Evolutionary conservation across 2,888 invertebrate genomes (phyloP).

Genomic region (Nomada fabriciana): DNA sequence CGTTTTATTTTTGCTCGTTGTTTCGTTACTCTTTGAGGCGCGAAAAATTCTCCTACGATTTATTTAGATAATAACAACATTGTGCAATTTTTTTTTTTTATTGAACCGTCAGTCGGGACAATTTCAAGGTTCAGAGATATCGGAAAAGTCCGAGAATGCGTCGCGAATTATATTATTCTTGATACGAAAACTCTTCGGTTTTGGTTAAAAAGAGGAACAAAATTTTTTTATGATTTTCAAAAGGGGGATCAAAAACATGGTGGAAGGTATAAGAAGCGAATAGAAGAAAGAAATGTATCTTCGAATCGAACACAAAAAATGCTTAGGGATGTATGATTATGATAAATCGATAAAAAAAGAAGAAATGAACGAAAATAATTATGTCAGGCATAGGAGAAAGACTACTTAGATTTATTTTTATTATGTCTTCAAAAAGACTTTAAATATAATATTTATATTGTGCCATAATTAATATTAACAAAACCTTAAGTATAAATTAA

Average conservation of each 20-base stretch:
- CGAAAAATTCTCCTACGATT: background rate
- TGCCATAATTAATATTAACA: slow-evolving; percentile 84
- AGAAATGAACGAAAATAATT: slow-evolving; percentile 65
- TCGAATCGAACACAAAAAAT: slow-evolving; percentile 60
- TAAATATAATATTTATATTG: slow-evolving; percentile 84
- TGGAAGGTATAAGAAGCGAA: slow-evolving; percentile 55
- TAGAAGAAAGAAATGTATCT: slow-evolving; percentile 65
- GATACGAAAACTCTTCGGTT: slow-evolving; percentile 70
- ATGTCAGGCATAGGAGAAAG: slow-evolving; percentile 82
- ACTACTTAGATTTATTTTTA: slow-evolving; percentile 84
- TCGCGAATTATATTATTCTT: slow-evolving; percentile 72
- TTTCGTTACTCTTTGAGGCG: background rate
- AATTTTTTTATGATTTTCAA: slow-evolving; percentile 57
- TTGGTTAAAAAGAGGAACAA: slow-evolving; percentile 49
- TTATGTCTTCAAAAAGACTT: slow-evolving; percentile 84
- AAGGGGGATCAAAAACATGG: slow-evolving; percentile 64
- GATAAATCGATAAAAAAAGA: slow-evolving; percentile 57
- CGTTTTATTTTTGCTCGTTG: too few relatives aligned
- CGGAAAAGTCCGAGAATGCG: slow-evolving; percentile 66
- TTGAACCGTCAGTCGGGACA: background rate
- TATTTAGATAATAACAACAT: background rate
- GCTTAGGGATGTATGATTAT: slow-evolving; percentile 76
- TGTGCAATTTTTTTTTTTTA: background rate
- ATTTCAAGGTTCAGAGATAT: slow-evolving; percentile 28
- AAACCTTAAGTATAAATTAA: slow-evolving; percentile 83